Conservation (phyloP, 2,797 vertebrate species). For the Echeneis naucrates region DNA sequence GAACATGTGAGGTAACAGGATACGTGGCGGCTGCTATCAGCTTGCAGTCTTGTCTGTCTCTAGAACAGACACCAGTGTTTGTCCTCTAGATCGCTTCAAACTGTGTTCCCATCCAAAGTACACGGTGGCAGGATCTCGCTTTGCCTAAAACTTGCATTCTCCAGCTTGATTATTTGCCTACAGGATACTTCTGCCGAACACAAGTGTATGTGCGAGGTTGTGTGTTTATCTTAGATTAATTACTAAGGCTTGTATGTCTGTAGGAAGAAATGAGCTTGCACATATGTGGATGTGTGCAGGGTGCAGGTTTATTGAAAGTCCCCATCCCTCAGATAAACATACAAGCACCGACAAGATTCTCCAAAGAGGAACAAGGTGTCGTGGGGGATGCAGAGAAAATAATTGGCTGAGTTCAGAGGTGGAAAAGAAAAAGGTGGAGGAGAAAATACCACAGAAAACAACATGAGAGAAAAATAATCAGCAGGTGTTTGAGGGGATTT, state of each 20-base stretch:
- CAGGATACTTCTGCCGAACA: slow-evolving; percentile 64
- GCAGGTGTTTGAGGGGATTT: slow-evolving; percentile 84
- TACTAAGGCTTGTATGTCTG: slow-evolving; percentile 60
- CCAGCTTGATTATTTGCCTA: slow-evolving; percentile 75
- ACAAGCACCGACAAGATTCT: slow-evolving; percentile 75
- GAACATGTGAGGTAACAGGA: slow-evolving; percentile 71
- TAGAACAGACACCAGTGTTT: slow-evolving; percentile 76
- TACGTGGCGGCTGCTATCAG: slow-evolving; percentile 67
- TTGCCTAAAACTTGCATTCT: slow-evolving; percentile 62
- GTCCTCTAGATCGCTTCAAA: slow-evolving; percentile 67
- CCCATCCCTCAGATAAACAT: slow-evolving; percentile 73
- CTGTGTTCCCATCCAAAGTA: slow-evolving; percentile 71
- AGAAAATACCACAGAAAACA: slow-evolving; percentile 64
- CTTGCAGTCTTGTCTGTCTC: slow-evolving; percentile 75
- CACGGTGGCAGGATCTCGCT: slow-evolving; percentile 56
- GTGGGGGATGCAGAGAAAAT: slow-evolving; percentile 73
- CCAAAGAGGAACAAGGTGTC: slow-evolving; percentile 75
- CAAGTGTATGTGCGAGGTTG: slow-evolving; percentile 48
- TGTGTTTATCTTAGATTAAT: slow-evolving; percentile 75
- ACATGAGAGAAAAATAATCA: slow-evolving; percentile 76
- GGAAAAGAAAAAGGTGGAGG: slow-evolving; percentile 48
- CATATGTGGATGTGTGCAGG: slow-evolving; percentile 6
- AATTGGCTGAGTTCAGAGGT: slow-evolving; percentile 66
- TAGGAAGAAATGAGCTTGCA: slow-evolving; percentile 24
- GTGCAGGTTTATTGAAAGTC: slow-evolving; percentile 73